Base-by-base conservation (phyloP, 1,140 invertebrate species). In the Bombus ignitus region DNA sequence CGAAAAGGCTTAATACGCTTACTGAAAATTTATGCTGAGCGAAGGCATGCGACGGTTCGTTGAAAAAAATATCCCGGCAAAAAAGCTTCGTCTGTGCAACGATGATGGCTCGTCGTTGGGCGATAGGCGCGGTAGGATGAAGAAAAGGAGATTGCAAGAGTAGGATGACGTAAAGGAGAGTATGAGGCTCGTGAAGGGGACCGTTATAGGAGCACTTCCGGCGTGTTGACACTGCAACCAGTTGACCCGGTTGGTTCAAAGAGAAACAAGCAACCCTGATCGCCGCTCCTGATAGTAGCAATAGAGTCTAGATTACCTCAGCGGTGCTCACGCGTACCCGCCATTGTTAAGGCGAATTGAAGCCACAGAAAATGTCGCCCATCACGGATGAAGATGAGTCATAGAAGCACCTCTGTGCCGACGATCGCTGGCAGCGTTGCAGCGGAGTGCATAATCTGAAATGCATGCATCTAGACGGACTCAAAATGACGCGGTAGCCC, bases 161-260 rank as follows among this genome's bases (percentile, higher is more conserved):
- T 72, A 70, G 86, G 82, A 89, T 57, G 85, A 91, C 74, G 87
- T 81, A 81, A 77, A 85, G 86, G 39, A 88, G 85, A 80, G 57
- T 86, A 76, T 83, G 68, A 83, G 78, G 81, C 85, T 91, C 76
- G 74, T 91, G 86, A 88, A 92, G 88, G 85, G 87, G 88, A 72
- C 79, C 88, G 87, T 93, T 93, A 90, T 88, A 89, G 84, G 83
- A 91, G 81, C 77, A 87, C 92, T 91, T 92, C 84, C 86, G 81
- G 86, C 86, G 66, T 93, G 92, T 94, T 94, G 92, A 94, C 92
- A 94, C 76, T 93, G 88, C 85, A 88, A 87, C 83, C 85, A 73
- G 86, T 90, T 94, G 92, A 93, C 92, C 93, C 87, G 90, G 91
- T 92, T 93, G 89, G 77, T 82, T 92, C 89, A 93, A 94, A 94